Evolutionary conservation across 2,888 invertebrate genomes (phyloP), one percentile per base, ranked within the genome.

Genomic region (Zygaena filipendulae): DNA sequence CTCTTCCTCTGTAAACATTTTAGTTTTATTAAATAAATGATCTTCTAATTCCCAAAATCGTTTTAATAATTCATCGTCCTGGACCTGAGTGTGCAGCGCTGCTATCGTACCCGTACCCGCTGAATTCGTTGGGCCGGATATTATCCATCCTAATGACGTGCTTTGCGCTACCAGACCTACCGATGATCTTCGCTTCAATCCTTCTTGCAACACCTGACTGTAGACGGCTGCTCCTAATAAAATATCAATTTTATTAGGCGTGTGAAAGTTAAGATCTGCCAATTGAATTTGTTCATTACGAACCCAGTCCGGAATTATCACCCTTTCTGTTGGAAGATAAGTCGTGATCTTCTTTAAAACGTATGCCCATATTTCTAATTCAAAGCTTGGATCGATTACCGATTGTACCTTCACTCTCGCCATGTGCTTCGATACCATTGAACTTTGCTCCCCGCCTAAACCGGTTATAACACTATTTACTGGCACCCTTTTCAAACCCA

Each of bases 71-170:
- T 35, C 31, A 14, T 46, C 30, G 19, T 3, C 29, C 23, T 10
- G 13, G 1, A 35, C 24, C 16, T 4, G 23, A 10, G 21, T 31
- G 31, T 42, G 43, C 16, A 41, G 10, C 11, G 18, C 40, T 4
- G 29, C 25, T 8, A 39, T 8, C 4, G 23, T 27, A 5, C 23
- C 11, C 6, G 3, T 4, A 4, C 9, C 7, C 7, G 16, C 4
- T 16, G 16, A 16, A 16, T 7, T 16, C 7, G 16, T 7, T 7
- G 20, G 22, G 1, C 42, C 50, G 1, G 43, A 46, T 3, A 48
- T 5, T 11, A 48, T 38, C 47, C 48, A 49, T 0, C 45, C 46
- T 3, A 48, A 30, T 1, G 4, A 27, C 1, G 48, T 45, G 4
- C 35, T 25, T 30, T 50, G 48, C 3, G 43, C 46, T 9, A 39